A percentile compares a stretch with the other conserved stretches of the same genome.
These are phyloP conservation scores for Lutraria lutraria DNA, from an alignment of 2,888 invertebrate species.

Conservation along the genomic window DNA sequence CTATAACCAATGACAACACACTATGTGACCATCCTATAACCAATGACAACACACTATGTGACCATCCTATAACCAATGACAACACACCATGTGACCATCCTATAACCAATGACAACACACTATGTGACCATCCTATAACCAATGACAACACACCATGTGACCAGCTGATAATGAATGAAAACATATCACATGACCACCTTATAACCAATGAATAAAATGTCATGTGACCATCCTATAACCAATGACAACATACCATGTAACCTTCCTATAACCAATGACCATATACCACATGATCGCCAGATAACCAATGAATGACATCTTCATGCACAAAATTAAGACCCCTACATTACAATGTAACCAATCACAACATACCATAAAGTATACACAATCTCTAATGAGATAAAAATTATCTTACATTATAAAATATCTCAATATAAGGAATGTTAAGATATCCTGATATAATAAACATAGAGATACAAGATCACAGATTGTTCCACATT, in stretches of 20 bases:
- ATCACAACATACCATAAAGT: constrained; percentile 9
- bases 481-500: neutral
- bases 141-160: neutral
- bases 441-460: neutral
- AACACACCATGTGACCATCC: neutral
- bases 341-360: neutral
- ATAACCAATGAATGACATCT: neutral
- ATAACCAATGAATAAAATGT: neutral
- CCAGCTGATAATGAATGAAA: neutral
- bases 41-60: neutral
- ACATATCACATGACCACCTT: neutral
- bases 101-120: neutral
- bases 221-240: neutral
- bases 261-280: neutral
- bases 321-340: no score
- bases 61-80: neutral
- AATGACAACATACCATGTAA: neutral
- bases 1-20: neutral
- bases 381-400: neutral
- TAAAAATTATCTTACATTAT: neutral
- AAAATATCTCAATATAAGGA: neutral
- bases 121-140: neutral
- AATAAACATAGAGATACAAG: neutral
- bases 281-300: neutral
- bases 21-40: neutral